Base-by-base conservation (phyloP, 2,797 vertebrate species). In the Rhynchonycteris naso region DNA sequence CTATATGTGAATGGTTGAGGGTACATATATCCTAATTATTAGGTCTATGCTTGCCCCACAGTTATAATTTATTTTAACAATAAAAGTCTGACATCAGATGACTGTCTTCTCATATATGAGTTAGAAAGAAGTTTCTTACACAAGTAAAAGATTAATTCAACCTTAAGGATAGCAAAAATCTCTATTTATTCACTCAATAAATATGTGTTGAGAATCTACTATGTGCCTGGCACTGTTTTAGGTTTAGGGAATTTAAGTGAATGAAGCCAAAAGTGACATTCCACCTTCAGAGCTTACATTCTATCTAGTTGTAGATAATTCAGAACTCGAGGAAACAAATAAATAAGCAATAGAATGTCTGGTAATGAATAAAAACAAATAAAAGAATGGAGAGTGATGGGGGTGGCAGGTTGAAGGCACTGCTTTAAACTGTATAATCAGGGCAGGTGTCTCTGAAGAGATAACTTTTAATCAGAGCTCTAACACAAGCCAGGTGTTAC, bases 11-110 rank as follows among this genome's bases (percentile, higher is more conserved):
- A 56, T 85, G 2, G 22, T 43, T 63, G 33, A 84, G 13, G 4
- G 0, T 75, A 30, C 47, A 52, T 21, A 61, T 87, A 38, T 69
- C 15, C 12, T 76, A 59, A 65, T 82, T 68, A 63, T 88, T 88
- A 63, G 52, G 12, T 28, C 4, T 58, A 14, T 59, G 19, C 43
- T 87, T 68, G 1, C 21, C 4, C 68, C 63, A 66, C 30, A 84
- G 61, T 75, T 72, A 50, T 15, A 66, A 38, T 68, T 84, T 69
- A 26, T 76, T 84, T 84, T 88, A 94, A 66, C 21, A 82, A 35
- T 83, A 54, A 84, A 58, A 69, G 71, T 54, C 30, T 91, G 47
- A 71, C 58, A 24, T 24, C 71, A 30, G 21, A 84, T 84, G 43
- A 69, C 47, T 82, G 19, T 14, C 24, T 3, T 50, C 28, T 82